These are phyloP conservation scores for Cotesia typhae DNA, from an alignment of 1,140 invertebrate species.

Conservation along the genomic window DNA sequence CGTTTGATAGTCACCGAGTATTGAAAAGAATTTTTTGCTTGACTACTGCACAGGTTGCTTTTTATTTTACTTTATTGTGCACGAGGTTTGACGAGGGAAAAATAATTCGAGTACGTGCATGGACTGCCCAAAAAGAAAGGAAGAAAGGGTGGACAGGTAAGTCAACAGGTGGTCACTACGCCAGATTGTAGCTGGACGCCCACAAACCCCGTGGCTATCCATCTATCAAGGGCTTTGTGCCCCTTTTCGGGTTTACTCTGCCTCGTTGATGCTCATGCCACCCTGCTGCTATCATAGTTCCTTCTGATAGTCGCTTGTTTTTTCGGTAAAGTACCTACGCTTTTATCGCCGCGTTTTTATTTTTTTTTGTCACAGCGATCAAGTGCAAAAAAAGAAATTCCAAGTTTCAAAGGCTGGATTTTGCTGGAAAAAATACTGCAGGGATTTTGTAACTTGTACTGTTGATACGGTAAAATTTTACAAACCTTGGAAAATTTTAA, in stretches of 20 bases:
- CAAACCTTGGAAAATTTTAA: too few species aligned
- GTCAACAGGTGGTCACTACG: conserved; percentile 65
- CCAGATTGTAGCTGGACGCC: conserved; percentile 43
- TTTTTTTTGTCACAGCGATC: not conserved
- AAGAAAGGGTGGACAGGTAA: conserved; percentile 58
- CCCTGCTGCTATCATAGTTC: not conserved
- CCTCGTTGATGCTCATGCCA: too few species aligned
- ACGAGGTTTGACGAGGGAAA: not conserved
- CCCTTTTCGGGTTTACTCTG: conserved; percentile 43
- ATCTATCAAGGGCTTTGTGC: conserved; percentile 64
- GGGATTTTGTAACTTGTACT: too few species aligned
- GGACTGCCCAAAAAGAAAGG: conserved; percentile 53
- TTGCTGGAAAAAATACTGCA: too few species aligned
- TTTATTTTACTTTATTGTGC: too few species aligned
- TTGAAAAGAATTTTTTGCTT: too few species aligned
- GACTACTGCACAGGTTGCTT: too few species aligned
- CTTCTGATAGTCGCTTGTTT: not conserved
- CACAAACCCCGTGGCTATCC: conserved; percentile 58
- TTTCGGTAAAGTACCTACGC: too few species aligned
- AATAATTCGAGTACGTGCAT: conserved; percentile 32
- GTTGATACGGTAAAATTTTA: too few species aligned
- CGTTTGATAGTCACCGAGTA: too few species aligned
- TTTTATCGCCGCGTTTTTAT: not conserved
- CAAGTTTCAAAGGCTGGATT: too few species aligned
- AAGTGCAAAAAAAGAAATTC: too few species aligned